Evolutionary conservation across 2,797 vertebrate genomes (phyloP), one percentile per base, ranked within the genome.

Genomic region (Enteromius radiatus): DNA sequence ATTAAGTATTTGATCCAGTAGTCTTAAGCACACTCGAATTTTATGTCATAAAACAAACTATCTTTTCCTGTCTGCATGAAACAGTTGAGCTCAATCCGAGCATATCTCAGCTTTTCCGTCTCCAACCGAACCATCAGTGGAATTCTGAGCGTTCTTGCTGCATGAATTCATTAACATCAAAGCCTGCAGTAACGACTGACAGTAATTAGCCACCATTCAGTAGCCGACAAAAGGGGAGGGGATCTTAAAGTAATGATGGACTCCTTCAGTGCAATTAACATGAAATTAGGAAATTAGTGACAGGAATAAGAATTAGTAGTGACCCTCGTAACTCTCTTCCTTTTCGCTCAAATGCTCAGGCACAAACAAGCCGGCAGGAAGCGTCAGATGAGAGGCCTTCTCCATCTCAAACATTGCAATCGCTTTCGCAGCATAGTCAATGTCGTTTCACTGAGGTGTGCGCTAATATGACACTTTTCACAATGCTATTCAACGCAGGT

Each of bases 211-310:
- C 12, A 5, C 76, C 63, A 85, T 88, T 89, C 47, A 84, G 84
- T 69, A 81, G 81, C 59, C 3, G 47, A 87, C 84, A 88, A 86
- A 86, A 73, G 81, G 49, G 75, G 85, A 70, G 63, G 76, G 76
- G 56, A 71, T 81, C 68, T 81, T 86, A 70, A 86, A 81, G 75
- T 76, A 70, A 86, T 43, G 36, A 49, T 56, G 74, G 73, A 61
- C 49, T 84, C 65, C 69, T 87, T 87, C 78, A 84, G 78, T 84
- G 83, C 83, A 87, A 90, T 93, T 88, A 88, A 86, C 75, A 68
- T 76, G 28, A 87, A 81, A 88, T 84, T 81, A 69, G 78, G 76
- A 83, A 85, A 89, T 86, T 67, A 88, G 82, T 87, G 86, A 87
- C 85, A 88, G 64, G 85, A 88, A 85, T 85, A 69, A 83, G 85